Evolutionary conservation across 2,113 vertebrate species (phyloP).

Genomic region (Percopsis transmontana): DNA sequence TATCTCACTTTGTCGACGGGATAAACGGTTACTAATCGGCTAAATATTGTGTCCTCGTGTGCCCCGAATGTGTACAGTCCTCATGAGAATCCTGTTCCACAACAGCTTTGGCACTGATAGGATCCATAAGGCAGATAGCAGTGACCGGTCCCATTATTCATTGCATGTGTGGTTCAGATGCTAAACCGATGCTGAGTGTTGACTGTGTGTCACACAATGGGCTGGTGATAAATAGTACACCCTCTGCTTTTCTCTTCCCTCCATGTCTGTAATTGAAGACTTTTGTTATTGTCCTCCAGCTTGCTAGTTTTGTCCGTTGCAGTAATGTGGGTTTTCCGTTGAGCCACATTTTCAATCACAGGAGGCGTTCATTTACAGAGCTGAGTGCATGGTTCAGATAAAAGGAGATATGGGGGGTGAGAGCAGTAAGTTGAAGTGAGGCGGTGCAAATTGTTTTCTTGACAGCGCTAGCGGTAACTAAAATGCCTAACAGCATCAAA

Average conservation of each 20-base stretch:
- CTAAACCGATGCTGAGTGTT: slow-evolving; percentile 10
- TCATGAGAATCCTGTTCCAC: not conserved
- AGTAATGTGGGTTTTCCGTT: slow-evolving; percentile 3
- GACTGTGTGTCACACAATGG: not conserved
- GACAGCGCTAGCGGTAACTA: not conserved
- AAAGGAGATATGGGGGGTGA: not conserved
- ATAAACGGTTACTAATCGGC: not conserved
- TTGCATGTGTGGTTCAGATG: not conserved
- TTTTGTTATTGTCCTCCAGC: not conserved
- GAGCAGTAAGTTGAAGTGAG: not conserved
- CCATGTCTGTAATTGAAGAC: slow-evolving; percentile 18
- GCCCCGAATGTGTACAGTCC: slow-evolving; percentile 5
- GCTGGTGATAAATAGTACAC: slow-evolving; percentile 13
- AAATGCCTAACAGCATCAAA: not conserved
- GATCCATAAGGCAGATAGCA: slow-evolving; percentile 11
- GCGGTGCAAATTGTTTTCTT: not conserved
- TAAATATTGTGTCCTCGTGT: slow-evolving; percentile 12
- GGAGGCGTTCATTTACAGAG: slow-evolving; percentile 12
- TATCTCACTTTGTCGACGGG: slow-evolving; percentile 1
- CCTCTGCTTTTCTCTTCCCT: slow-evolving; percentile 2
- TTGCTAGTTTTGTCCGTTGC: not conserved
- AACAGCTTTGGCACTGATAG: not conserved
- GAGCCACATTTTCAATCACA: slow-evolving; percentile 19
- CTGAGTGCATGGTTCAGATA: not conserved
- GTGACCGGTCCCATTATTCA: slow-evolving; percentile 2